A percentile compares a stretch with the other conserved stretches of the same genome.
These are phyloP conservation scores for Typhlomys cinereus DNA, from an alignment of 2,113 vertebrate species.

Conservation along the genomic window DNA sequence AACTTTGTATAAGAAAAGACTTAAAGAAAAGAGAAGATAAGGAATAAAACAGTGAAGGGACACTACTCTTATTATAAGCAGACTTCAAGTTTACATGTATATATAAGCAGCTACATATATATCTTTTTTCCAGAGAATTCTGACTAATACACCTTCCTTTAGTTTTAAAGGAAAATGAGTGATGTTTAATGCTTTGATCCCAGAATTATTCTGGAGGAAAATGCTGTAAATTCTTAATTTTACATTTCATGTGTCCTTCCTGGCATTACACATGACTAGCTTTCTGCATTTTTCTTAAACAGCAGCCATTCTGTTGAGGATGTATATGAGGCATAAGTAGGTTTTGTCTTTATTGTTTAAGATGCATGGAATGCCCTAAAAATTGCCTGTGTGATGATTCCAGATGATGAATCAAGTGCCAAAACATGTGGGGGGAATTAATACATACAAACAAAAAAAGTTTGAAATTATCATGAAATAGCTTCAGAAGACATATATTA, in stretches of 20 bases:
- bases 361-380: constrained; percentile 30
- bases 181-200: not conserved
- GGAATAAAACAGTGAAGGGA: too few species aligned
- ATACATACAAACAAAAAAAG: constrained; percentile 26
- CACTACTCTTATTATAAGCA: too few species aligned
- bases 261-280: not conserved
- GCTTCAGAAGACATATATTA: constrained; percentile 49
- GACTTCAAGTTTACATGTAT: too few species aligned
- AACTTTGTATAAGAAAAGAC: too few species aligned
- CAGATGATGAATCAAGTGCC: constrained; percentile 60
- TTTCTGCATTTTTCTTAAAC: constrained; percentile 29
- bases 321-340: not conserved
- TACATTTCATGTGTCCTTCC: not conserved
- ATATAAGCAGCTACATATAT: too few species aligned
- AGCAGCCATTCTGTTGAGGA: too few species aligned
- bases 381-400: constrained; percentile 41
- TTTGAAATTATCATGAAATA: constrained; percentile 49
- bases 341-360: constrained; percentile 51
- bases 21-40: too few species aligned
- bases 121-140: too few species aligned
- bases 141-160: not conserved
- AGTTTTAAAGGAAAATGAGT: not conserved
- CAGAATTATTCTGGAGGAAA: not conserved
- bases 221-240: not conserved
- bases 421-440: constrained; percentile 48